Evolutionary conservation across 2,888 invertebrate species (phyloP).

Genomic region (Drepana falcataria): DNA sequence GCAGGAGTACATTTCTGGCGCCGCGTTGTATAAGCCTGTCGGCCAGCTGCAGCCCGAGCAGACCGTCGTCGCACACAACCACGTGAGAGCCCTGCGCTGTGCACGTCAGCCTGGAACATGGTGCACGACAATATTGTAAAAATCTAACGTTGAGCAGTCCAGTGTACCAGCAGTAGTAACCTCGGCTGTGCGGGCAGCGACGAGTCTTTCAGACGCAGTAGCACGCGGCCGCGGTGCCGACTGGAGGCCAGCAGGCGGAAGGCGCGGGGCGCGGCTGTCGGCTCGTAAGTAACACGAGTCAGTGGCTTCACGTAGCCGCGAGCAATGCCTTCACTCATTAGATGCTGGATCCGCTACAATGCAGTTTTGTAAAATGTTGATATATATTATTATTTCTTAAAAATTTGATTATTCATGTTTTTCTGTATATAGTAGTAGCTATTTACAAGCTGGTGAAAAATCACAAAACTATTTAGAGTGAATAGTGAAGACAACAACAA

Average conservation of each 20-base stretch:
- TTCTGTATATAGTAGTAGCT: too few species aligned
- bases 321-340: constrained; percentile 47
- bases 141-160: neutral
- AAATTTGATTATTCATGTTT: too few species aligned
- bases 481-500: too few species aligned
- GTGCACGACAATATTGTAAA: neutral
- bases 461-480: too few species aligned
- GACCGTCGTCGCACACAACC: constrained; percentile 29
- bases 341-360: constrained; percentile 32
- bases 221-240: constrained; percentile 47
- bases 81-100: constrained; percentile 20
- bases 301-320: constrained; percentile 51
- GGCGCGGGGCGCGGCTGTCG: constrained; percentile 35
- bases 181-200: constrained; percentile 5
- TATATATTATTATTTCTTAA: too few species aligned
- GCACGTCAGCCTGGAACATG: neutral
- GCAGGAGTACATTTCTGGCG: constrained; percentile 28
- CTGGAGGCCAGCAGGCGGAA: constrained; percentile 42
- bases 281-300: constrained; percentile 37
- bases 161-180: neutral
- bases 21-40: constrained; percentile 32
- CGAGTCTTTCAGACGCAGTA: constrained; percentile 28
- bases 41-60: constrained; percentile 28
- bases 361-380: too few species aligned
- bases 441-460: too few species aligned